These are phyloP conservation scores for Brachycybe producta DNA, from an alignment of 2,888 invertebrate species.

Conservation along the genomic window DNA sequence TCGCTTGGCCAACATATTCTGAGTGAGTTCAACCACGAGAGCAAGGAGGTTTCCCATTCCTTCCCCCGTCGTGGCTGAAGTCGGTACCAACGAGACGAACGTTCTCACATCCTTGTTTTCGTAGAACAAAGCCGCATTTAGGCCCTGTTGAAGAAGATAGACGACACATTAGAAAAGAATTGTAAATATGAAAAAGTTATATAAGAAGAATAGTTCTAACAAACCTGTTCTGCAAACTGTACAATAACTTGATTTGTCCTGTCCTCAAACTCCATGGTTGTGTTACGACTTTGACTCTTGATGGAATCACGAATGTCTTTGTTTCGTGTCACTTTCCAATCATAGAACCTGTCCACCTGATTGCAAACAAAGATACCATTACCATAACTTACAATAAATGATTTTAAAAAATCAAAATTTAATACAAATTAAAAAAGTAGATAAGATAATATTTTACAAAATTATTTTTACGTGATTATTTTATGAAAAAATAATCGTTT, in stretches of 20 bases:
- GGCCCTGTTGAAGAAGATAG: conserved; percentile 43
- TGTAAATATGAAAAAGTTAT: background rate
- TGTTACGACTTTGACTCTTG: conserved; percentile 73
- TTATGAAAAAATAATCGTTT: no score
- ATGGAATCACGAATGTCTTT: conserved; percentile 83
- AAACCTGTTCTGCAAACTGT: conserved; percentile 84
- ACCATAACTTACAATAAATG: no score
- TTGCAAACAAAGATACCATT: background rate
- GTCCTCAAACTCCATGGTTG: conserved; percentile 86
- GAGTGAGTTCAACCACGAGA: conserved; percentile 82
- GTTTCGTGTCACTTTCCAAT: conserved; percentile 82
- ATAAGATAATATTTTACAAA: background rate
- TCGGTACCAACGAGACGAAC: conserved; percentile 92
- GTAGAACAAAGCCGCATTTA: conserved; percentile 90
- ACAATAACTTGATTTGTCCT: conserved; percentile 71
- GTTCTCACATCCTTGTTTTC: conserved; percentile 87
- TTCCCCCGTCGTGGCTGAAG: conserved; percentile 94
- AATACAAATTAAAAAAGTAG: background rate
- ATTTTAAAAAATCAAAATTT: no score
- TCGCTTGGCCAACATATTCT: conserved; percentile 73
- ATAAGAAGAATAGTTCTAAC: background rate
- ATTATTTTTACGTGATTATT: no score
- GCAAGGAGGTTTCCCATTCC: conserved; percentile 96
- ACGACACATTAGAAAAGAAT: conserved; percentile 7
- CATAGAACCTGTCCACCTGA: conserved; percentile 53